Conservation (phyloP, 37 sponge, comb jelly and placozoan genomes). For the Agelas oroides region DNA sequence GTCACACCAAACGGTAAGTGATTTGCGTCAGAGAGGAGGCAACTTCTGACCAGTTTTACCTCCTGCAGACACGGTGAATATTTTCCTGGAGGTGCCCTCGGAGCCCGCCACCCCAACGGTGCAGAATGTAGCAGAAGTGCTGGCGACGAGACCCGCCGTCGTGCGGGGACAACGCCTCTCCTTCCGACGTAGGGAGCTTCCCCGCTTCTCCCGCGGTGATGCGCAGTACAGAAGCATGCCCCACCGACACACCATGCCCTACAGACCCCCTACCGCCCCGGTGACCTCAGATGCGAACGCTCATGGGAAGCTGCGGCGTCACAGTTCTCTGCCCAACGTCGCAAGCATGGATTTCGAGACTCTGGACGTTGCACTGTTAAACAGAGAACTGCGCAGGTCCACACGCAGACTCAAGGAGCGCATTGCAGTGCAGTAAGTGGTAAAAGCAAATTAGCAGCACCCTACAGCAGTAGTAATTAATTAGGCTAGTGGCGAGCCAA, state of each 20-base stretch:
- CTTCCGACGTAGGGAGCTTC: no score
- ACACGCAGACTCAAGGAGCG: constrained; percentile 46
- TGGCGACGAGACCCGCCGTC: constrained; percentile 7
- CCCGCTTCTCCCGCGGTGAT: no score
- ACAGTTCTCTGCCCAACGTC: neutral
- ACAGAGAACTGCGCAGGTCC: constrained; percentile 29
- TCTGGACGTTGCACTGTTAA: no score
- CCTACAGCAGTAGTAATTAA: neutral
- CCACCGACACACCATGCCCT: neutral
- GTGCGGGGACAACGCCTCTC: neutral
- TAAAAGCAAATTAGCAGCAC: neutral
- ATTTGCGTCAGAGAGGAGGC: no score
- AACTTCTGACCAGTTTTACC: no score
- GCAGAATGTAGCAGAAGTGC: neutral
- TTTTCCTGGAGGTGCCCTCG: no score
- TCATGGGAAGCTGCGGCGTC: neutral
- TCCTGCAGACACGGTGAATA: no score
- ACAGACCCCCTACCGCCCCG: neutral
- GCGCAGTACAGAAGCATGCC: no score
- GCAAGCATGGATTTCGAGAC: no score
- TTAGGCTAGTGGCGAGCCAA: no score
- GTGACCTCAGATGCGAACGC: neutral
- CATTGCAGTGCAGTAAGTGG: constrained; percentile 23
- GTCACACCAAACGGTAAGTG: no score
- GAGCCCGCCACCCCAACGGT: no score